Evolutionary conservation across 2,888 invertebrate species (phyloP).

Genomic region (Phaedon cochleariae): DNA sequence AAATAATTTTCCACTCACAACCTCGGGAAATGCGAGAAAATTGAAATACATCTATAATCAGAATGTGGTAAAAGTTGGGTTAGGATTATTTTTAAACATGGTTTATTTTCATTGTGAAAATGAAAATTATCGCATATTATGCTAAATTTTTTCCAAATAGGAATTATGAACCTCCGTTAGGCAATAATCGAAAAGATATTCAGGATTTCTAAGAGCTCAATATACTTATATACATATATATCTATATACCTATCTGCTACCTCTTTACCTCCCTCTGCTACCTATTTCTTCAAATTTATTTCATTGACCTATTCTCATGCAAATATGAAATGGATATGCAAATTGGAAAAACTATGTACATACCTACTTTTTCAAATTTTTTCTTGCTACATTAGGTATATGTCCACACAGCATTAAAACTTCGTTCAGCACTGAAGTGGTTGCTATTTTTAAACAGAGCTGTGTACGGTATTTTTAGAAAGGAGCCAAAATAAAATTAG

Average conservation of each 20-base stretch:
- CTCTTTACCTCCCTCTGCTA: too few species aligned
- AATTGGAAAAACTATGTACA: constrained; percentile 5
- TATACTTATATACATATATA: not conserved
- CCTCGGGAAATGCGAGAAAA: not conserved
- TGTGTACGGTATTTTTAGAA: constrained; percentile 54
- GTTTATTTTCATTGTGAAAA: not conserved
- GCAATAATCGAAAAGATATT: too few species aligned
- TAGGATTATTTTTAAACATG: not conserved
- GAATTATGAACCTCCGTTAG: too few species aligned
- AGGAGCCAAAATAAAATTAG: constrained; percentile 55
- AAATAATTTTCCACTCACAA: too few species aligned
- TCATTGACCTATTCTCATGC: not conserved
- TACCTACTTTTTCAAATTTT: constrained; percentile 44
- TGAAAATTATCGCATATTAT: too few species aligned
- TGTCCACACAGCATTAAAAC: constrained; percentile 56
- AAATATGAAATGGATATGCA: not conserved
- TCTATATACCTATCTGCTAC: too few species aligned
- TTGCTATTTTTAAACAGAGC: constrained; percentile 56
- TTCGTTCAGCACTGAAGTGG: constrained; percentile 53
- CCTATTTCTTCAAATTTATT: too few species aligned
- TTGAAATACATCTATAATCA: not conserved
- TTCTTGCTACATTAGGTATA: constrained; percentile 43
- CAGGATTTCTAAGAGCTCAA: too few species aligned
- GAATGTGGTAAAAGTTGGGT: not conserved
- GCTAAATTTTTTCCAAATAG: too few species aligned